Conservation (phyloP, 2,797 vertebrate species). For the Hippoglossus hippoglossus region DNA sequence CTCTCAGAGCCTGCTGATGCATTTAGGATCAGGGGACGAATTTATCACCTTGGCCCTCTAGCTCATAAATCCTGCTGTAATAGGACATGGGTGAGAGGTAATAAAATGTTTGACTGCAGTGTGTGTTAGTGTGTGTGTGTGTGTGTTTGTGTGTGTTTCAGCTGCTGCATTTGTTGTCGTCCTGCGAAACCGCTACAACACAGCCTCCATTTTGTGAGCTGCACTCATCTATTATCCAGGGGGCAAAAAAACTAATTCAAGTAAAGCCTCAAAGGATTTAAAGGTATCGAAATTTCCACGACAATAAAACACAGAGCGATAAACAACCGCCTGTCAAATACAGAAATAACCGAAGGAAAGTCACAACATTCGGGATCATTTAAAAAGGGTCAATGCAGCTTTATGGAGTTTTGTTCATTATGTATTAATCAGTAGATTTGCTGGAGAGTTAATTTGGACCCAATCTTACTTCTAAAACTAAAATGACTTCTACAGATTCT, state of each 20-base stretch:
- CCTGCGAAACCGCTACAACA: conserved; percentile 12
- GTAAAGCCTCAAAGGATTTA: too few relatives aligned
- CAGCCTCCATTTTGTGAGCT: conserved; percentile 36
- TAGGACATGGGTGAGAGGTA: conserved; percentile 53
- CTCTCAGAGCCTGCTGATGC: conserved; percentile 42
- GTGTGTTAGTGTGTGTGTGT: conserved; percentile 26
- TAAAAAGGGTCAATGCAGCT: too few relatives aligned
- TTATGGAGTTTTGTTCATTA: too few relatives aligned
- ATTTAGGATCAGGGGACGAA: conserved; percentile 54
- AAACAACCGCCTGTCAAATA: too few relatives aligned
- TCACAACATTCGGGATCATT: too few relatives aligned
- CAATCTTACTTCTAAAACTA: too few relatives aligned
- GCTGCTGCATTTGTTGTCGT: conserved; percentile 22
- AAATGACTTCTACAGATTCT: too few relatives aligned
- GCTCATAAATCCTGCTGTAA: conserved; percentile 65
- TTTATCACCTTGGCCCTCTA: conserved; percentile 47
- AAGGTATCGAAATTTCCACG: too few relatives aligned
- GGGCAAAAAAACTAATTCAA: neutral
- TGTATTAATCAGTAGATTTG: too few relatives aligned
- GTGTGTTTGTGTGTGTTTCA: conserved; percentile 30
- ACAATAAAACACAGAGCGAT: too few relatives aligned
- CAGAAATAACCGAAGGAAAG: too few relatives aligned
- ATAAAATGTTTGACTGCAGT: conserved; percentile 42
- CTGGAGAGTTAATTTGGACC: too few relatives aligned
- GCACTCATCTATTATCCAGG: neutral